Base-by-base conservation (phyloP, 2,113 vertebrate species). In the Nansenia antarctica region DNA sequence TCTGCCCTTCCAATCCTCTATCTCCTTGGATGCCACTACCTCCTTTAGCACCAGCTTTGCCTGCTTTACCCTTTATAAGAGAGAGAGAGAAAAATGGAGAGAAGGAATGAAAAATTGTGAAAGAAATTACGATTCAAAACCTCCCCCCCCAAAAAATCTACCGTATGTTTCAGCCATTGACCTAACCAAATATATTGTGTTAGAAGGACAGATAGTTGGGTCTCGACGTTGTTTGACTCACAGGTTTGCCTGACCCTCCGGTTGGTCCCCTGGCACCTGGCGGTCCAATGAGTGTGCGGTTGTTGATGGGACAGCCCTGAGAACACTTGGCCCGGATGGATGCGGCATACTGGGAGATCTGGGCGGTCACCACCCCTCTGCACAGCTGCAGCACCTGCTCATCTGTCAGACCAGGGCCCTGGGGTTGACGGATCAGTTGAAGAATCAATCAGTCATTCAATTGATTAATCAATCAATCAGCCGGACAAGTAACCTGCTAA, bases 321-420 rank as follows among this genome's bases (percentile, higher is more conserved):
- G 87, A 77, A 65, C 91, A 92, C 67, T 86, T 91, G 45, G 85
- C 82, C 55, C 66, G 59, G 65, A 93, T 94, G 63, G 91, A 89
- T 5, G 86, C 49, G 1, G 90, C 90, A 34, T 92, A 91, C 76
- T 92, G 90, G 34, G 90, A 91, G 72, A 93, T 75, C 81, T 91
- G 85, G 35, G 87, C 86, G 7, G 84, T 90, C 6, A 93, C 86
- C 39, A 89, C 90, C 0, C 87, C 86, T 49, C 73, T 82, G 74
- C 92, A 92, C 62, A 94, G 83, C 80, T 94, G 87, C 63, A 93
- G 84, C 54, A 92, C 83, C 81, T 94, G 90, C 62, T 92, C 85
- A 24, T 93, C 91, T 1, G 84, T 87, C 67, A 94, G 87, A 69
- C 87, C 89, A 9, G 91, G 89, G 71, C 91, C 92, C 90, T 95